phyloP scores from a whole-genome alignment of 2,888 invertebrate genomes.

The Sinotaia quadrata region DNA sequence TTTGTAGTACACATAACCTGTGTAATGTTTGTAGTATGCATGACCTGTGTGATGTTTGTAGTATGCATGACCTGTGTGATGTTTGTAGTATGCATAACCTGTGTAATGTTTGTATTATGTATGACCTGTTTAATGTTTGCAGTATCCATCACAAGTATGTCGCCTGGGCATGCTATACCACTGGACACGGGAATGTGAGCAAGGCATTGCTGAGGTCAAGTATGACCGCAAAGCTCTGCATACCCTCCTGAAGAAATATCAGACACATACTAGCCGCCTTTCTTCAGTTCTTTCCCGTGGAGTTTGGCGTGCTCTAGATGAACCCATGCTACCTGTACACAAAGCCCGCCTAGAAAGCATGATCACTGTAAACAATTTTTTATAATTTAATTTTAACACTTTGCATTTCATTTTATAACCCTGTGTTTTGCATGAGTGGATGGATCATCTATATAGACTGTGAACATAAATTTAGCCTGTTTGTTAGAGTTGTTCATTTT shows the following conservation, averaged over 20 bases:
- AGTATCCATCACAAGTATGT: slow-evolving; percentile 72
- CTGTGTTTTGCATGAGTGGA: too few species aligned
- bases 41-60: too few species aligned
- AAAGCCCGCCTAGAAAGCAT: slow-evolving; percentile 68
- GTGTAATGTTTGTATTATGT: too few species aligned
- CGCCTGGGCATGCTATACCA: slow-evolving; percentile 68
- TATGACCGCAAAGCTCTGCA: slow-evolving; percentile 70
- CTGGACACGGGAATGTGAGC: slow-evolving; percentile 71
- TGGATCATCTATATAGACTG: too few species aligned
- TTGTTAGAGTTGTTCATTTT: too few species aligned
- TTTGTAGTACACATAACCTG: too few species aligned
- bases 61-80: too few species aligned
- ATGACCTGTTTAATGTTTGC: slow-evolving; percentile 31
- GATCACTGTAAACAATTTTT: slow-evolving; percentile 63
- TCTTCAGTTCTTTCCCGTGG: slow-evolving; percentile 58
- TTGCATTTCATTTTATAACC: too few species aligned
- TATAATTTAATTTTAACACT: too few species aligned
- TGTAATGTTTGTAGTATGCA: too few species aligned
- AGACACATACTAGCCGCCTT: slow-evolving; percentile 59
- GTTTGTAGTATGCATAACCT: too few species aligned
- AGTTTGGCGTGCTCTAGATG: slow-evolving; percentile 62
- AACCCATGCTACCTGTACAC: slow-evolving; percentile 65
- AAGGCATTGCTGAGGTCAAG: slow-evolving; percentile 66
- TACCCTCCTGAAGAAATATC: slow-evolving; percentile 64
- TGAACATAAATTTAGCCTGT: too few species aligned